A percentile compares a stretch with the other conserved stretches of the same genome.
phyloP scores from a whole-genome alignment of 1,140 invertebrate genomes.

The Trissolcus basalis region DNA sequence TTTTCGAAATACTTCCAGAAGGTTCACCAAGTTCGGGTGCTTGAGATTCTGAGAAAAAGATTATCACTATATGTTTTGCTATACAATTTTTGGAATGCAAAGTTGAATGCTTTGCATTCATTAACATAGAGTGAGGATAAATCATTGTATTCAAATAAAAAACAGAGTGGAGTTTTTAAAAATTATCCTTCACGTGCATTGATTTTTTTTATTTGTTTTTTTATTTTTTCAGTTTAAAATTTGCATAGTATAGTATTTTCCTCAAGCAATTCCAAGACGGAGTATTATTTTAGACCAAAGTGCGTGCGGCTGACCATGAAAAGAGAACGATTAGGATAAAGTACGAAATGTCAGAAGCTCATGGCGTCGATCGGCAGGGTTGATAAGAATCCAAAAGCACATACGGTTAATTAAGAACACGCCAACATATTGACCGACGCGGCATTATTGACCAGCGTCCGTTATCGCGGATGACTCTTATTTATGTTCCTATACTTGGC shows the following conservation, averaged over 20 bases:
- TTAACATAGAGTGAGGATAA: too few relatives aligned
- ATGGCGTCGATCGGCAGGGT: slow-evolving; percentile 37
- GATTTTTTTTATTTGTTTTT: too few relatives aligned
- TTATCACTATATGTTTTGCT: too few relatives aligned
- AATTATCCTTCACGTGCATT: too few relatives aligned
- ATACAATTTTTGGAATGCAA: not conserved
- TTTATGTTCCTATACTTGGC: slow-evolving; percentile 41
- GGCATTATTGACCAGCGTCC: slow-evolving; percentile 71
- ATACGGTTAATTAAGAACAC: slow-evolving; percentile 60
- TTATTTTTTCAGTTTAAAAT: too few relatives aligned
- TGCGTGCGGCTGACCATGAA: too few relatives aligned
- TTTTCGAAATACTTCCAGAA: slow-evolving; percentile 97
- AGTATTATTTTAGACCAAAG: too few relatives aligned
- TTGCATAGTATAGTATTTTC: too few relatives aligned
- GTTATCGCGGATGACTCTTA: slow-evolving; percentile 38
- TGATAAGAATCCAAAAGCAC: slow-evolving; percentile 62
- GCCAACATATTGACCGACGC: slow-evolving; percentile 73
- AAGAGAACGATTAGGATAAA: too few relatives aligned
- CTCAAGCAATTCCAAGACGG: too few relatives aligned
- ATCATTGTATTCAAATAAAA: too few relatives aligned
- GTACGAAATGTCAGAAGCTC: slow-evolving; percentile 62
- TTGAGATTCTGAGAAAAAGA: slow-evolving; percentile 90
- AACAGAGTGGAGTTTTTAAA: not conserved
- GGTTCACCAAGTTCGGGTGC: slow-evolving; percentile 97
- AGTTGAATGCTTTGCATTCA: too few relatives aligned